phyloP scores from a whole-genome alignment of 2,797 vertebrate genomes.

The Rhynchonycteris naso region DNA sequence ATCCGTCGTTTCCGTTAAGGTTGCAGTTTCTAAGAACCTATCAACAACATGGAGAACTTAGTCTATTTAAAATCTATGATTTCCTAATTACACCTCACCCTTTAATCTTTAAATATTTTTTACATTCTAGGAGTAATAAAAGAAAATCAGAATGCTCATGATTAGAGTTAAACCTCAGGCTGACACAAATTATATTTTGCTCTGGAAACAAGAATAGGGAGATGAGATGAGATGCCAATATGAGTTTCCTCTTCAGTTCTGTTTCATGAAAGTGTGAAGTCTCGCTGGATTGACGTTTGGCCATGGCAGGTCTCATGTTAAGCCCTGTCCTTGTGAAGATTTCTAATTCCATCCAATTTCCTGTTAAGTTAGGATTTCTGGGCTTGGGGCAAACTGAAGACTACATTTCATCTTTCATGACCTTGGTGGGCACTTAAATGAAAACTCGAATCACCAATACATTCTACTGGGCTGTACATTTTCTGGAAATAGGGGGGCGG shows the following conservation, averaged over 20 bases:
- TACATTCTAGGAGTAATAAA: background rate
- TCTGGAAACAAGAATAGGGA: background rate
- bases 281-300: background rate
- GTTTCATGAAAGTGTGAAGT: background rate
- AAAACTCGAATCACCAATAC: background rate
- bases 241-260: background rate
- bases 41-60: background rate
- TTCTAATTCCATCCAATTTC: background rate
- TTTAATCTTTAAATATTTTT: background rate
- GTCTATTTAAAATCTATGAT: background rate
- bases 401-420: background rate
- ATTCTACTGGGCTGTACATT: background rate
- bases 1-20: background rate
- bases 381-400: background rate
- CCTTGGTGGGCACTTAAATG: background rate
- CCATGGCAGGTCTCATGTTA: background rate
- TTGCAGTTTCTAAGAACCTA: background rate
- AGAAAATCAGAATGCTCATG: background rate
- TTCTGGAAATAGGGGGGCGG: background rate
- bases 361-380: slow-evolving; percentile 17
- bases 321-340: background rate
- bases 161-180: background rate
- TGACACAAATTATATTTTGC: background rate
- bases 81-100: background rate
- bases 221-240: background rate